These are phyloP conservation scores for Danio aesculapii DNA, from an alignment of 2,797 vertebrate species.

Conservation along the genomic window DNA sequence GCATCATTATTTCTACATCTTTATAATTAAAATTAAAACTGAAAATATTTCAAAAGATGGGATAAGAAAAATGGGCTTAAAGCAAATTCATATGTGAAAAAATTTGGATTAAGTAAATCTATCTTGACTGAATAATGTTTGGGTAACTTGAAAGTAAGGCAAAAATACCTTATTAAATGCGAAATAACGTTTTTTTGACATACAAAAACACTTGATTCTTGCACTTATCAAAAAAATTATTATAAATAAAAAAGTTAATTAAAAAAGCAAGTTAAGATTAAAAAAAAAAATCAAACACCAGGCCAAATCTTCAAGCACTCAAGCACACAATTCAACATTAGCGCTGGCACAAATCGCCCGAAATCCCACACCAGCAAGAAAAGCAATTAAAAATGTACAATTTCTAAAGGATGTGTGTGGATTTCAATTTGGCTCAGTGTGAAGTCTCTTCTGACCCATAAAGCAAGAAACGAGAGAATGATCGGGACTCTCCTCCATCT, in stretches of 20 bases:
- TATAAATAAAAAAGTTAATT: background rate
- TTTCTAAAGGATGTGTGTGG: background rate
- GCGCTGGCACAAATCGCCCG: background rate
- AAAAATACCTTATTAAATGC: no score
- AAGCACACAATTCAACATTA: background rate
- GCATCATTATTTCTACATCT: no score
- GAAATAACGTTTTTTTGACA: no score
- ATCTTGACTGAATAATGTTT: background rate
- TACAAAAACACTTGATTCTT: no score
- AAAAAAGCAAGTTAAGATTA: background rate
- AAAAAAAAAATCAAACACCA: background rate
- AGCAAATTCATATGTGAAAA: no score
- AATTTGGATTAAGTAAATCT: background rate
- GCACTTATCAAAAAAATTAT: no score
- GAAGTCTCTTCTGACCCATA: slow-evolving; percentile 2
- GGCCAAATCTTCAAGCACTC: background rate
- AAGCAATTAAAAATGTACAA: slow-evolving; percentile 25
- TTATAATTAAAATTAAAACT: no score
- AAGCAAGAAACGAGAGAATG: slow-evolving; percentile 2
- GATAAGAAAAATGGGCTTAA: no score
- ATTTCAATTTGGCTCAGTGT: background rate
- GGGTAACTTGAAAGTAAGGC: background rate
- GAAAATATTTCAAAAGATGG: no score
- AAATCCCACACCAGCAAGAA: slow-evolving; percentile 1
- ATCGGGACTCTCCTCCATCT: background rate